Evolutionary conservation across 2,888 invertebrate genomes (phyloP).

Genomic region (Tubiluchus corallicola): DNA sequence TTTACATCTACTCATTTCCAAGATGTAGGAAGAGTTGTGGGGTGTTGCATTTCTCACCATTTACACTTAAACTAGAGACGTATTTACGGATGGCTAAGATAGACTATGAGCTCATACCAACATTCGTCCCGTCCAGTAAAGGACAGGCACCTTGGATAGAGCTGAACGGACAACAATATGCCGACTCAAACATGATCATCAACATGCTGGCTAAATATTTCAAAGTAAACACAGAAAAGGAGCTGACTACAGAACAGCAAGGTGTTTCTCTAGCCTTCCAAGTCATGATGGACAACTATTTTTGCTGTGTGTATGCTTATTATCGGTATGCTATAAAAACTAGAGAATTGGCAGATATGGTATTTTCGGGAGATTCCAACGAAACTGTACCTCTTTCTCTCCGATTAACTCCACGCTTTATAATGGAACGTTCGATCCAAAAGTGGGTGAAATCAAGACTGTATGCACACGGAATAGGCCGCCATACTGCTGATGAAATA

Average conservation of each 20-base stretch:
- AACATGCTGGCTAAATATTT: not conserved
- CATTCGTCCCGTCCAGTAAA: not conserved
- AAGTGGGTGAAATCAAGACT: too few relatives aligned
- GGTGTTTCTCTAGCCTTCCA: not conserved
- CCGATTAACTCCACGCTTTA: too few relatives aligned
- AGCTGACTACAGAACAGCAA: not conserved
- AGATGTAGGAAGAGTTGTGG: not conserved
- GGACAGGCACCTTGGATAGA: not conserved
- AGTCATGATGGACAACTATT: not conserved
- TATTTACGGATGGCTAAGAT: not conserved
- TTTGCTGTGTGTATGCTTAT: too few relatives aligned
- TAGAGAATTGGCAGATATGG: too few relatives aligned
- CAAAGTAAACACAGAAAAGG: not conserved
- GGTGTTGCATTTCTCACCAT: constrained; percentile 1
- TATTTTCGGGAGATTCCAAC: too few relatives aligned
- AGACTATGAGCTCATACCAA: not conserved
- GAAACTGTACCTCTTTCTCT: too few relatives aligned
- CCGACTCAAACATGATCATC: not conserved
- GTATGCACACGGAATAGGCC: too few relatives aligned
- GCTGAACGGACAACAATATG: not conserved
- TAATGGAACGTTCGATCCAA: too few relatives aligned
- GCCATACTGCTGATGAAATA: not conserved
- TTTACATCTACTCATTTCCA: not conserved
- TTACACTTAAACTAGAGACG: not conserved
- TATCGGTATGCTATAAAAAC: too few relatives aligned